Percentiles rank a stretch among this genome's conserved stretches.
phyloP scores from a whole-genome alignment of 2,113 vertebrate genomes.

The Chionis minor region DNA sequence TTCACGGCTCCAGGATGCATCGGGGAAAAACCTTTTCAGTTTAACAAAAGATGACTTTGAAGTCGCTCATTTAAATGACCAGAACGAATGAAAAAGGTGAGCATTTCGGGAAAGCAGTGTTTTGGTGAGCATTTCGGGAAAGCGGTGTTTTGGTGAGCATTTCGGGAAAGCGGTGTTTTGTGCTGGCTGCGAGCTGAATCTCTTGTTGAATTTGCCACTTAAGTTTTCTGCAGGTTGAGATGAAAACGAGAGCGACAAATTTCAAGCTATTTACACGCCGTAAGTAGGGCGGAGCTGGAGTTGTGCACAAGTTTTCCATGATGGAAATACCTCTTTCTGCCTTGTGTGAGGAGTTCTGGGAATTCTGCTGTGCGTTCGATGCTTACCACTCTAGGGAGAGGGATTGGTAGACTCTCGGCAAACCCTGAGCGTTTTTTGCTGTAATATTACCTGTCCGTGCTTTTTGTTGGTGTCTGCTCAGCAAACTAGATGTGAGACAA shows the following conservation, averaged over 20 bases:
- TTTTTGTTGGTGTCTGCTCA: background rate
- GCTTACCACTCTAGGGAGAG: accelerated
- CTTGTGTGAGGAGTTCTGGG: background rate
- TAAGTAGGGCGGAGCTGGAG: background rate
- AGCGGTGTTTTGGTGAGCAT: accelerated
- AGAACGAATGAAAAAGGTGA: background rate
- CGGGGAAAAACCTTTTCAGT: background rate
- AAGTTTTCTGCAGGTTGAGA: background rate
- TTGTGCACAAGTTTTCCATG: background rate
- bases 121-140: background rate
- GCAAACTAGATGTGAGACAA: background rate
- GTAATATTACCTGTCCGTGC: background rate
- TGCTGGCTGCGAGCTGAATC: background rate
- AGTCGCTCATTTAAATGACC: background rate
- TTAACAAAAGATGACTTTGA: background rate
- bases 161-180: background rate
- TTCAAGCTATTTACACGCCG: background rate
- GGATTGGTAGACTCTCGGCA: background rate
- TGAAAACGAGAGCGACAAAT: background rate
- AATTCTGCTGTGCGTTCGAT: background rate
- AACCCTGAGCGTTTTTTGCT: background rate
- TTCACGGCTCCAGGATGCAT: background rate
- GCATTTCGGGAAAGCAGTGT: background rate
- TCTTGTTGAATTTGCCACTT: background rate
- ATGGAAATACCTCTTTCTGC: background rate